Percentiles rank a stretch among this genome's conserved stretches.
Evolutionary conservation across 2,113 vertebrate genomes (phyloP).

Genomic region (Megaptera novaeangliae): DNA sequence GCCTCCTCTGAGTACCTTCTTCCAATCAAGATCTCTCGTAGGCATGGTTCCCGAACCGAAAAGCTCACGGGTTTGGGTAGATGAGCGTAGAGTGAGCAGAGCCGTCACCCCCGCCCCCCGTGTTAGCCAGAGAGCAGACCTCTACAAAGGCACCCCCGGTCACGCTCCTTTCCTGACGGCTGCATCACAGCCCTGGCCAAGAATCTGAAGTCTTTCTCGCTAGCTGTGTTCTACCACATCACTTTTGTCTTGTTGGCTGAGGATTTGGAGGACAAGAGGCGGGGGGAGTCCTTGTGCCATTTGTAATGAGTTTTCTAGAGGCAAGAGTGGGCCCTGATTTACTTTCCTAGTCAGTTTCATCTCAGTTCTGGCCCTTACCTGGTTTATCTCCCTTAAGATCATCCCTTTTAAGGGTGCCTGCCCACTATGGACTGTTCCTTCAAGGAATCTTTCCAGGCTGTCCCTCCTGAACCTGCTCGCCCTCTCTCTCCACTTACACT

Average conservation of each 20-base stretch:
- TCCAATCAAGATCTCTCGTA: neutral
- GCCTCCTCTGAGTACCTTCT: neutral
- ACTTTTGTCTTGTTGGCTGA: neutral
- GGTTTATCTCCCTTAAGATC: neutral
- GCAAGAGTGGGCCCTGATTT: neutral
- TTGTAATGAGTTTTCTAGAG: neutral
- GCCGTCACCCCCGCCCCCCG: accelerated
- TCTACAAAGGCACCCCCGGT: neutral
- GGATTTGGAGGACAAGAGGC: accelerated
- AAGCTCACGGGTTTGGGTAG: neutral
- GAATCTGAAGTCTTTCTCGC: neutral
- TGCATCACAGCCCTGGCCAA: neutral
- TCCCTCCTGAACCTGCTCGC: neutral
- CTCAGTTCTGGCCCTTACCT: neutral
- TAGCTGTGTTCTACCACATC: neutral
- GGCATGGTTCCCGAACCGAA: neutral
- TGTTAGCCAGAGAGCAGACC: neutral
- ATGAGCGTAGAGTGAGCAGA: neutral
- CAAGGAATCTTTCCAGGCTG: neutral
- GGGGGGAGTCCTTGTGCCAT: neutral
- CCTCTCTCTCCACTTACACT: neutral
- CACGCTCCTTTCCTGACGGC: neutral
- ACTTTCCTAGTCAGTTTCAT: neutral
- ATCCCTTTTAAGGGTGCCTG: neutral
- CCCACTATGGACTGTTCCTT: neutral